Base-by-base conservation (phyloP, 92 coral and sea anemone species). In the Epizoanthus rinbou region DNA sequence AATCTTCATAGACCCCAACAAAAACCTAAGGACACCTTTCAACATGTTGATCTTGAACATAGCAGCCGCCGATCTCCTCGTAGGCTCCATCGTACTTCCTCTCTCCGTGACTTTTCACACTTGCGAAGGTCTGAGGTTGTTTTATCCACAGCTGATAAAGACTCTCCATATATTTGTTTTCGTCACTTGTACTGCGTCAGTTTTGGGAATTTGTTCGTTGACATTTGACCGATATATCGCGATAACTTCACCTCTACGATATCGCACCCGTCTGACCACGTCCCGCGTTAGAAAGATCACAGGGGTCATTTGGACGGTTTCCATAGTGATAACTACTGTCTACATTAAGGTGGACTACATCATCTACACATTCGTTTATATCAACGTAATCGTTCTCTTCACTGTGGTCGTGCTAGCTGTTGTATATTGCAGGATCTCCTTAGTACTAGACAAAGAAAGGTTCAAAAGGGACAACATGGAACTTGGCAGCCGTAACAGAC, bases 131-230 rank as follows among this genome's bases (percentile, higher is more conserved):
- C 62, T 86, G 45, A 86, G 83, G 33, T 45, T 74, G 31, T 56
- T 52, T 15, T 85, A 80, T 18, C 66, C 43, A 6, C 35, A 74
- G 63, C 84, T 93, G 76, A 85, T 82, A 5, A 88, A 81, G 33
- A 75, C 92, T 21, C 85, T 93, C 9, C 97, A 93, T 64, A 70
- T 93, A 56, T 87, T 87, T 21, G 88, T 90, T 59, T 93, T 93
- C 70, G 81, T 90, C 45, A 90, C 97, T 24, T 93, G 97, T 24
- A 79, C 97, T 3, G 94, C 97, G 3, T 93, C 97, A 23, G 94
- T 93, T 4, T 69, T 93, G 73, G 91, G 94, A 50, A 88, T 93
- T 47, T 91, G 89, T 8, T 88, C 91, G 4, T 86, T 93, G 65
- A 91, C 92, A 3, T 75, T 93, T 43, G 97, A 93, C 75, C 91